These are phyloP conservation scores for Camponotus floridanus DNA, from an alignment of 1,140 invertebrate genomes.

Conservation along the genomic window DNA sequence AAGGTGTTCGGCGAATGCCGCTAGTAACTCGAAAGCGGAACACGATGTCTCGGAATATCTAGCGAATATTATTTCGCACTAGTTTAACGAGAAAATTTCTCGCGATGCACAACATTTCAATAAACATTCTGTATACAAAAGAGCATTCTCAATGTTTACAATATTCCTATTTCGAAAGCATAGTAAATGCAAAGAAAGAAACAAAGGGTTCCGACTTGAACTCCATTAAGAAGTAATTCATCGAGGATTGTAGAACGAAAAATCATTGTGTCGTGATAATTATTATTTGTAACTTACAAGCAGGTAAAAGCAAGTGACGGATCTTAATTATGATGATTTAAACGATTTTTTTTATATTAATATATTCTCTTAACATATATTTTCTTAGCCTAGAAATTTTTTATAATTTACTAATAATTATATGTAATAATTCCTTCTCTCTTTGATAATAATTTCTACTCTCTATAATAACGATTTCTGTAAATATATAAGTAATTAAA, in stretches of 20 bases:
- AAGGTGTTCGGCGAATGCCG: constrained; percentile 26
- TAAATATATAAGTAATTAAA: not conserved
- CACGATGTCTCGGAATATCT: not conserved
- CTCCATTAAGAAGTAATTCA: constrained; percentile 38
- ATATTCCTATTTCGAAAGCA: constrained; percentile 30
- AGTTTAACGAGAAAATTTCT: constrained; percentile 23
- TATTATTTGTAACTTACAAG: constrained; percentile 12
- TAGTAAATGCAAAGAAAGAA: constrained; percentile 36
- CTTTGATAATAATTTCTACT: not conserved
- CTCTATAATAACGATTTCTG: not conserved
- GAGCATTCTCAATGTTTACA: constrained; percentile 38
- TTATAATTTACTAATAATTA: not conserved
- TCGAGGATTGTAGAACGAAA: constrained; percentile 39
- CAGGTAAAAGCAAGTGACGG: not conserved
- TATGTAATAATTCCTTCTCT: not conserved
- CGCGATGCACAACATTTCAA: constrained; percentile 52
- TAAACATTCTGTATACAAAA: constrained; percentile 11
- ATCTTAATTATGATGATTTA: not conserved
- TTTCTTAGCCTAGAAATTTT: not conserved
- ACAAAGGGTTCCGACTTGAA: constrained; percentile 41
- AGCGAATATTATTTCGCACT: constrained; percentile 26
- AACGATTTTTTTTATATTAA: not conserved
- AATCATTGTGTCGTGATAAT: constrained; percentile 40
- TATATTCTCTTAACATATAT: not conserved
- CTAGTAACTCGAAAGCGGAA: not conserved